Evolutionary conservation across 2,797 vertebrate species (phyloP), one percentile per base, ranked within the genome.

Genomic region (Psittacula echo): DNA sequence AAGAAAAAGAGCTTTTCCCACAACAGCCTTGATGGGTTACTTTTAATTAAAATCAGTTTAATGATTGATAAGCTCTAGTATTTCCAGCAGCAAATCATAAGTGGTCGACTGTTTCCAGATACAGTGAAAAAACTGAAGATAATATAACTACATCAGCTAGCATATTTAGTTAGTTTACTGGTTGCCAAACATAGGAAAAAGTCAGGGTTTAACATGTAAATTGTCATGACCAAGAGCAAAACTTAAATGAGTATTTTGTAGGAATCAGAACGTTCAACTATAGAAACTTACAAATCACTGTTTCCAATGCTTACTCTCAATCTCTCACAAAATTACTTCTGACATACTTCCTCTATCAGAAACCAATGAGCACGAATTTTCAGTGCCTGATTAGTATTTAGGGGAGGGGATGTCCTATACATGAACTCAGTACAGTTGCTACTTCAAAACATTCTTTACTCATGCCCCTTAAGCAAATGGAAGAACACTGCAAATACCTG

Each of bases 11-110:
- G 89, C 79, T 94, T 91, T 87, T 96, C 92, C 83, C 89, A 88
- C 79, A 94, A 96, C 88, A 94, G 92, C 86, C 60, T 94, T 26
- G 4, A 76, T 78, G 66, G 73, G 85, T 94, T 97, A 92, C 70
- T 67, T 97, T 96, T 95, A 96, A 87, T 97, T 94, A 97, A 96
- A 96, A 95, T 92, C 93, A 96, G 94, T 97, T 98, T 98, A 98
- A 97, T 97, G 95, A 97, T 97, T 96, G 75, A 80, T 94, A 96
- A 97, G 87, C 62, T 97, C 73, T 95, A 95, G 80, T 95, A 96
- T 91, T 83, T 97, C 94, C 94, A 97, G 96, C 87, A 97, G 95
- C 92, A 97, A 97, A 96, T 96, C 71, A 51, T 89, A 97, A 93
- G 86, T 96, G 84, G 90, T 96, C 87, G 80, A 93, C 90, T 81